Evolutionary conservation across 2,888 invertebrate genomes (phyloP).

Genomic region (Diaperis boleti): DNA sequence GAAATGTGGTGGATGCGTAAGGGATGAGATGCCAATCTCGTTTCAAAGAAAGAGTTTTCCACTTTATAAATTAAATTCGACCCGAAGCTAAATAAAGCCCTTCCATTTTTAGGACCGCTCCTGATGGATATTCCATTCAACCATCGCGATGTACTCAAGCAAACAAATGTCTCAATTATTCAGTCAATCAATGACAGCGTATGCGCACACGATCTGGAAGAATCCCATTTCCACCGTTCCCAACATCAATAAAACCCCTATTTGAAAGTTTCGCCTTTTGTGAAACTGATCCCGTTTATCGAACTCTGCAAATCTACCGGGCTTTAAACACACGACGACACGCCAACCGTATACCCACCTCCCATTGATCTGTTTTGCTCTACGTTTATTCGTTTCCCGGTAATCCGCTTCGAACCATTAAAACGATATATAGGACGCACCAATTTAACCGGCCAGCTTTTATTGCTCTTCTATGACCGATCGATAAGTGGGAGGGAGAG

Average conservation of each 20-base stretch:
- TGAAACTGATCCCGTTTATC: neutral
- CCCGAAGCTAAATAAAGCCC: too few species aligned
- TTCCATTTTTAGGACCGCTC: too few species aligned
- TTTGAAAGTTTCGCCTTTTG: neutral
- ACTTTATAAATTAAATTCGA: too few species aligned
- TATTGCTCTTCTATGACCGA: conserved; percentile 20
- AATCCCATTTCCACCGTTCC: neutral
- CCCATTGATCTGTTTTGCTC: conserved; percentile 23
- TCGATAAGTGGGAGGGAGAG: conserved; percentile 12
- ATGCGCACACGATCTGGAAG: neutral
- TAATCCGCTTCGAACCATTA: conserved; percentile 26
- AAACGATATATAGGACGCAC: conserved; percentile 26
- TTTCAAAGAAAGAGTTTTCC: neutral
- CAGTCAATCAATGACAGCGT: neutral
- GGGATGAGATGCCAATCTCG: neutral
- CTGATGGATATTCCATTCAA: too few species aligned
- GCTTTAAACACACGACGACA: neutral
- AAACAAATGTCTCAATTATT: conserved; percentile 11
- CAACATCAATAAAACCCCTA: neutral
- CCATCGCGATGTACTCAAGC: too few species aligned
- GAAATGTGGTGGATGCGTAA: neutral
- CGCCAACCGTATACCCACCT: conserved; percentile 10
- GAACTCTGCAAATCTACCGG: conserved; percentile 1
- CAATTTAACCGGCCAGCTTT: conserved; percentile 30
- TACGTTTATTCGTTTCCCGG: conserved; percentile 22